Evolutionary conservation across 1,140 invertebrate genomes (phyloP).

Genomic region (Procambarus clarkii): DNA sequence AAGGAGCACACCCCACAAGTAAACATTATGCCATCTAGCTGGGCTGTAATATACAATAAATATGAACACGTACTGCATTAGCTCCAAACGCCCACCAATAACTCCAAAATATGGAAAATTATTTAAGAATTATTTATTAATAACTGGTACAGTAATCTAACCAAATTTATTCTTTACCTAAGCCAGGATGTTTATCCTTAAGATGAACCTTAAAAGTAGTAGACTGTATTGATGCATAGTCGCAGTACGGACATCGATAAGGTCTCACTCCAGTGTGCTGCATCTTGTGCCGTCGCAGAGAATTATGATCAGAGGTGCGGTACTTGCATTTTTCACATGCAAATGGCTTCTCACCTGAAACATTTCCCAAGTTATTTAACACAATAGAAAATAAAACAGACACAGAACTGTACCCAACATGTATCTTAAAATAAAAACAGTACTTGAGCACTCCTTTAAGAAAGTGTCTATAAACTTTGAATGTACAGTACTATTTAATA

Average conservation of each 20-base stretch:
- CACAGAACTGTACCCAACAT: too few relatives aligned
- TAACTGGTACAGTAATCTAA: too few relatives aligned
- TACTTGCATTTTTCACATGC: constrained; percentile 86
- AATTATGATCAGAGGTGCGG: constrained; percentile 87
- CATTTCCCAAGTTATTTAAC: background rate
- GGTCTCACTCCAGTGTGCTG: constrained; percentile 85
- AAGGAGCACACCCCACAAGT: constrained; percentile 80
- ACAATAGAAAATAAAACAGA: background rate
- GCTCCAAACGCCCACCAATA: background rate
- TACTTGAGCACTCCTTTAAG: too few relatives aligned
- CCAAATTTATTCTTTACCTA: constrained; percentile 73
- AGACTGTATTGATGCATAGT: constrained; percentile 83
- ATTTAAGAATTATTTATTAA: too few relatives aligned
- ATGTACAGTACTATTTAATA: too few relatives aligned
- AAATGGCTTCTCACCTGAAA: constrained; percentile 88
- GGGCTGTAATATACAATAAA: constrained; percentile 48
- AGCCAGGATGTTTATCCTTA: constrained; percentile 80
- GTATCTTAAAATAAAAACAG: too few relatives aligned
- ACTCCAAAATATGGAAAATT: too few relatives aligned
- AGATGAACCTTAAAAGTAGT: constrained; percentile 83
- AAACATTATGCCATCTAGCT: constrained; percentile 78
- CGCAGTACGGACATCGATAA: constrained; percentile 83
- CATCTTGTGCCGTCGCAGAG: constrained; percentile 86
- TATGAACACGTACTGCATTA: background rate
- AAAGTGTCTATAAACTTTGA: too few relatives aligned